Evolutionary conservation across 1,140 invertebrate species (phyloP).

Genomic region (Drosophila sucinea): DNA sequence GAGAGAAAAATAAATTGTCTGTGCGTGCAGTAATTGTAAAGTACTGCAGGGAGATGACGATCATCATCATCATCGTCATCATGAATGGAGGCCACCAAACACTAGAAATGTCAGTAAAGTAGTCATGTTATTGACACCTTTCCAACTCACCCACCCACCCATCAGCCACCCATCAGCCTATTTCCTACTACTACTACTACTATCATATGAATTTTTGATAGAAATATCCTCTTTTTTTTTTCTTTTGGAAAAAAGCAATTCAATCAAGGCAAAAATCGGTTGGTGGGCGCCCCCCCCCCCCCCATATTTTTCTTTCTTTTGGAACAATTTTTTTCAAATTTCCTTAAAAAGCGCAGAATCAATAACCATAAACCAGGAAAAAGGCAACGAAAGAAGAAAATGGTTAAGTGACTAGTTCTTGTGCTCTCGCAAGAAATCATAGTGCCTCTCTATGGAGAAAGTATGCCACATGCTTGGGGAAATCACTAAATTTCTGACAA

Average conservation of each 20-base stretch:
- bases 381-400: slow-evolving; percentile 3
- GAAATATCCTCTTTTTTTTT: slow-evolving; percentile 3
- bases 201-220: slow-evolving; percentile 71
- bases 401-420: slow-evolving; percentile 3
- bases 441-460: slow-evolving; percentile 42
- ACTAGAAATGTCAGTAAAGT: slow-evolving; percentile 44
- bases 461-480: slow-evolving; percentile 77
- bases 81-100: background rate
- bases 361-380: slow-evolving; percentile 74
- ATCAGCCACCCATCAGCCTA: background rate
- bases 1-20: slow-evolving; percentile 80
- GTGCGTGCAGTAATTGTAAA: slow-evolving; percentile 83
- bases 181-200: slow-evolving; percentile 14
- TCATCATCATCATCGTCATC: background rate
- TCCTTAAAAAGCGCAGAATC: slow-evolving; percentile 49
- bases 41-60: slow-evolving; percentile 43
- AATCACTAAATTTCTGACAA: slow-evolving; percentile 74
- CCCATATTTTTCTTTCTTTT: background rate
- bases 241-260: slow-evolving; percentile 29
- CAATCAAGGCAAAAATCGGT: slow-evolving; percentile 31
- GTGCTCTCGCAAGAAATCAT: slow-evolving; percentile 2
- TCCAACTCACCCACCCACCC: background rate
- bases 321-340: slow-evolving; percentile 60
- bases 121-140: slow-evolving; percentile 72
- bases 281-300: no score